These are phyloP conservation scores for Andrena haemorrhoa DNA, from an alignment of 2,888 invertebrate species.

Conservation along the genomic window DNA sequence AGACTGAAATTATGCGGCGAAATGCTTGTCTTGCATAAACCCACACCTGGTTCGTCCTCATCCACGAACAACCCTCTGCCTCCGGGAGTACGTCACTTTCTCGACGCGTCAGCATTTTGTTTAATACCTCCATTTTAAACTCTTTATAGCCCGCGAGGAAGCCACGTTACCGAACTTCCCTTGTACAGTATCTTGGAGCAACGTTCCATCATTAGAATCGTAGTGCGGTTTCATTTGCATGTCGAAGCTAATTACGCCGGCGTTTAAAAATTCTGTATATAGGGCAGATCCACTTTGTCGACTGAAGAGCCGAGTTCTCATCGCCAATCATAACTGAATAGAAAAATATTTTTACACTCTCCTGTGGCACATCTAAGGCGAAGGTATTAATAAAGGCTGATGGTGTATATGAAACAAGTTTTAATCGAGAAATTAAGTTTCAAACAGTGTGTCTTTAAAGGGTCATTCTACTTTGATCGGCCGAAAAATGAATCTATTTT, in stretches of 20 bases:
- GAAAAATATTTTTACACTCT: no score
- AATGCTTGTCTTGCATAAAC: slow-evolving; percentile 68
- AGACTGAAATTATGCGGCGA: slow-evolving; percentile 61
- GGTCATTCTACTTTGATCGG: no score
- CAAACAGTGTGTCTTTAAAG: no score
- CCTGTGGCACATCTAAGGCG: no score
- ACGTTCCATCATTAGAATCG: slow-evolving; percentile 33
- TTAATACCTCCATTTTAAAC: slow-evolving; percentile 57
- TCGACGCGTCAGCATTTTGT: slow-evolving; percentile 58
- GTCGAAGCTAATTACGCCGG: slow-evolving; percentile 4
- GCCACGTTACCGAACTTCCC: slow-evolving; percentile 31
- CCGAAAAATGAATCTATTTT: no score
- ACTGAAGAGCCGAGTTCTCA: background rate
- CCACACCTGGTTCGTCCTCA: slow-evolving; percentile 56
- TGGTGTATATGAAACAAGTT: no score
- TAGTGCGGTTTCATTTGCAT: slow-evolving; percentile 30
- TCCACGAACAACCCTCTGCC: slow-evolving; percentile 28
- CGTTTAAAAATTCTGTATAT: background rate
- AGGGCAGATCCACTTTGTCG: background rate
- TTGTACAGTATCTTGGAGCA: slow-evolving; percentile 28
- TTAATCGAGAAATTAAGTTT: no score
- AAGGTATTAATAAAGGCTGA: no score
- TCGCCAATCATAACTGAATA: no score
- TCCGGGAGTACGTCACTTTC: slow-evolving; percentile 46
- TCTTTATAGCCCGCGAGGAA: slow-evolving; percentile 44